Evolutionary conservation across 2,888 invertebrate species (phyloP).

Genomic region (Chalcosyrphus nemorum): DNA sequence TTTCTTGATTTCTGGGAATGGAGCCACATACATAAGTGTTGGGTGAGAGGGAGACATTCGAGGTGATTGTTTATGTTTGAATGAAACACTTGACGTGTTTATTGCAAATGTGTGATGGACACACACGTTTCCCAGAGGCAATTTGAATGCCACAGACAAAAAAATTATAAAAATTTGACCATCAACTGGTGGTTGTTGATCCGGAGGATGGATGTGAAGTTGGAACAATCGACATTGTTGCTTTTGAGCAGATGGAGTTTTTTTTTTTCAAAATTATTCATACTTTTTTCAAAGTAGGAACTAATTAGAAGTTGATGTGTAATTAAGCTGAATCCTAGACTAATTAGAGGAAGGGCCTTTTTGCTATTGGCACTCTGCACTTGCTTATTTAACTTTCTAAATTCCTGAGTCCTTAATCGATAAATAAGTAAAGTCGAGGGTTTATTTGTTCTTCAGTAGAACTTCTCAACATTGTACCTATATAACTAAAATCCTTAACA

Average conservation of each 20-base stretch:
- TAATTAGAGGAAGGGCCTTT: neutral
- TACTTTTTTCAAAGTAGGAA: neutral
- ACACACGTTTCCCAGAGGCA: constrained; percentile 34
- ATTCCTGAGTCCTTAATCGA: no score
- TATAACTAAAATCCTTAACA: no score
- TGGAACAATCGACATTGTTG: neutral
- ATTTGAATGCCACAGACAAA: constrained; percentile 9
- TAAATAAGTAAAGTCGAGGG: no score
- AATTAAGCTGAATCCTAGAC: neutral
- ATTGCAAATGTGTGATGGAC: constrained; percentile 29
- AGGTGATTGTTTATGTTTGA: constrained; percentile 57
- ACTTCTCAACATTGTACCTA: no score
- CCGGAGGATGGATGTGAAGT: neutral
- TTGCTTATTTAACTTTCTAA: no score
- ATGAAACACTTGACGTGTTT: constrained; percentile 31
- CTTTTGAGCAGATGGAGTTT: neutral
- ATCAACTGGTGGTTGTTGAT: constrained; percentile 14
- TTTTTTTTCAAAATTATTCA: neutral
- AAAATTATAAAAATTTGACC: constrained; percentile 3
- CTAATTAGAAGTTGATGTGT: neutral
- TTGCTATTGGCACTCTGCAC: no score
- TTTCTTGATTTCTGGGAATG: constrained; percentile 21
- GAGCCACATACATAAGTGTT: no score
- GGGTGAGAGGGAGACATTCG: constrained; percentile 13
- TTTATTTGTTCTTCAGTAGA: no score